Evolutionary conservation across 1,140 invertebrate species (phyloP), one percentile per base, ranked within the genome.

Genomic region (Eubasilissa regina): DNA sequence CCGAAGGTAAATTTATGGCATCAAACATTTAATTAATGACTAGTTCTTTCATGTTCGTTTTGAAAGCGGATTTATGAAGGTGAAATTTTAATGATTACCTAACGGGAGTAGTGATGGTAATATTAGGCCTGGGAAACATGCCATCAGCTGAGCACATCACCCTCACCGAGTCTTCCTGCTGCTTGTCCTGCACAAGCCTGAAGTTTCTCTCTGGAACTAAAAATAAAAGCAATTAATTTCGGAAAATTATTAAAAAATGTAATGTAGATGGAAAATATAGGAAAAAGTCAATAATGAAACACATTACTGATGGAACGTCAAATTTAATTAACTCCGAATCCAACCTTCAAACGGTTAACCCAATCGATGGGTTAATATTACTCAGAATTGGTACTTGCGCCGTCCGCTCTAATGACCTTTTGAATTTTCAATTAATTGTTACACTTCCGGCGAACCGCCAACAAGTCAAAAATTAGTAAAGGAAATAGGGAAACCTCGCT

Each of bases 121-220:
- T 87, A 83, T 88, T 88, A 0, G 89, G 89, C 47, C 85, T 86
- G n/a, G 89, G 89, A 80, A 85, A 89, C 19, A 88, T 87, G 12
- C 88, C 89, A 53, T 89, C 89, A 78, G 87, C 89, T 12, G 87
- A 86, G 76, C 89, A 89, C 83, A 89, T 88, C 83, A 89, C 88
- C 83, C 88, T 89, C 44, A 89, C 87, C 0, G 87, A 87, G 81
- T 88, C 88, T 75, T 89, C 88, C 78, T 88, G 86, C 66, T 87
- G 88, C 84, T 89, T 89, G 82, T 89, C 88, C 84, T 89, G 89
- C 74, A 88, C 86, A 74, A 89, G 84, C 21, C 86, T 87, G 85
- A 89, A 89, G 81, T 87, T 88, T 81, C 86, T 87, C 85, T 89
- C 88, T 76, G 88, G 89, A 66, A 88, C 89, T 89, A 78, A 75